A percentile compares a stretch with the other conserved stretches of the same genome.
phyloP scores from a whole-genome alignment of 2,113 vertebrate species.

The Myodes glareolus region DNA sequence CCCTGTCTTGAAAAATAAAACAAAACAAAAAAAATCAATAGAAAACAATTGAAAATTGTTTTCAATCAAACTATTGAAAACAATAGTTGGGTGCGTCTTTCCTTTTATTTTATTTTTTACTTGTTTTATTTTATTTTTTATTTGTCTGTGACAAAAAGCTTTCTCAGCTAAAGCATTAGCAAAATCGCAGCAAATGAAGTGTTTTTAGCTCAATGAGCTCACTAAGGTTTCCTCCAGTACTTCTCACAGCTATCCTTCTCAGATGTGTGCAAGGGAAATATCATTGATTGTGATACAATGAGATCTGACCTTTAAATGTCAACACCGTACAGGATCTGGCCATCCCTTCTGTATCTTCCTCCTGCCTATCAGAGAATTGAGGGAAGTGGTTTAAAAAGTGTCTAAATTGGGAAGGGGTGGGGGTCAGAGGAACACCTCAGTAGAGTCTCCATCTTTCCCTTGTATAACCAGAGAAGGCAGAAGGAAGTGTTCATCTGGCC shows the following conservation, averaged over 20 bases:
- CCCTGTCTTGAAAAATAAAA: no score
- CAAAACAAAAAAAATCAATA: neutral
- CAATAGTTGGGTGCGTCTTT: neutral
- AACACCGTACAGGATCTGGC: neutral
- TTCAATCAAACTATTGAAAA: no score
- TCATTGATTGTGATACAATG: constrained; percentile 41
- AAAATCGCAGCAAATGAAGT: constrained; percentile 3
- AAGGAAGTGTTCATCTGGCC: neutral
- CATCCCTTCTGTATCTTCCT: neutral
- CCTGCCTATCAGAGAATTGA: neutral
- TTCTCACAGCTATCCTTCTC: neutral
- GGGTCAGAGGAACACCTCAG: neutral
- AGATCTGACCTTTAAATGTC: constrained; percentile 76
- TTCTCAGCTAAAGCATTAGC: neutral
- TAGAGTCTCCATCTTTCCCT: neutral
- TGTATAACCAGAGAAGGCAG: neutral
- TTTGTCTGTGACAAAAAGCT: neutral
- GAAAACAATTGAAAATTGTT: no score
- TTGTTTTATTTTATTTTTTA: constrained; percentile 24
- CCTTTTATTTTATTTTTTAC: constrained; percentile 36
- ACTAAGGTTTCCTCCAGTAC: neutral
- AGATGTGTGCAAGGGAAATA: neutral
- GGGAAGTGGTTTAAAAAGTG: neutral
- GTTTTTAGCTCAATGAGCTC: neutral
- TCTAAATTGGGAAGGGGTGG: accelerated